Base-by-base conservation (phyloP, 30 jellyfish, hydroid and myxozoan genomes). In the Aurelia coerulea region DNA sequence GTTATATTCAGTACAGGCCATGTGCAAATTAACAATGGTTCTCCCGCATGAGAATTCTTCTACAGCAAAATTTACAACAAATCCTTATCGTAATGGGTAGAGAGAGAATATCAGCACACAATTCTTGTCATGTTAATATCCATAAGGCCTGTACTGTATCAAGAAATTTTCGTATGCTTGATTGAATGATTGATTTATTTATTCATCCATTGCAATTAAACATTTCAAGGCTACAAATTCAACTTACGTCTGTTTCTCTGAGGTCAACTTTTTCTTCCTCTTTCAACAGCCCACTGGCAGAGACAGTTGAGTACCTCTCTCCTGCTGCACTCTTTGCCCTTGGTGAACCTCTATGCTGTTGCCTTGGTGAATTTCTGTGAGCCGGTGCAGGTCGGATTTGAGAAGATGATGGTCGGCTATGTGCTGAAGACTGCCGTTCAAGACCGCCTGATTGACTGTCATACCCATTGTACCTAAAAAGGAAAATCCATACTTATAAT, bases 221-320 rank as follows among this genome's bases (percentile, higher is more conserved):
- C 9, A 17, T 15, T 59, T 59, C 5, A 18, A 6, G 35, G 32
- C 8, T n/a, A 23, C 7, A 65, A 39, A 23, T 13, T 7, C 17
- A 39, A 65, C 76, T 65, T 65, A 65, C 76, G 19, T 65, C 76
- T 15, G 42, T 10, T 65, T 65, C 76, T 23, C 76, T 65, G 53
- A 65, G 46, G 46, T 65, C 76, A 23, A 49, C 39, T 7, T 65
- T 65, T 23, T 65, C 76, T 13, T 65, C 76, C 35, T 39, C 35
- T 17, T 15, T 10, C 56, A 65, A 65, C 17, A 65, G 46, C 14
- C 76, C 53, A 1, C 56, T 65, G 18, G n/a, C 18, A 5, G 76
- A 39, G 19, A 65, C 46, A 18, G 72, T 3, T 23, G 76, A 65
- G 42, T 39, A 65, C 18, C 76, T 49, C 19, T 65, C 76, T 15